These are phyloP conservation scores for Chunga burmeisteri DNA, from an alignment of 2,113 vertebrate species.

Conservation along the genomic window DNA sequence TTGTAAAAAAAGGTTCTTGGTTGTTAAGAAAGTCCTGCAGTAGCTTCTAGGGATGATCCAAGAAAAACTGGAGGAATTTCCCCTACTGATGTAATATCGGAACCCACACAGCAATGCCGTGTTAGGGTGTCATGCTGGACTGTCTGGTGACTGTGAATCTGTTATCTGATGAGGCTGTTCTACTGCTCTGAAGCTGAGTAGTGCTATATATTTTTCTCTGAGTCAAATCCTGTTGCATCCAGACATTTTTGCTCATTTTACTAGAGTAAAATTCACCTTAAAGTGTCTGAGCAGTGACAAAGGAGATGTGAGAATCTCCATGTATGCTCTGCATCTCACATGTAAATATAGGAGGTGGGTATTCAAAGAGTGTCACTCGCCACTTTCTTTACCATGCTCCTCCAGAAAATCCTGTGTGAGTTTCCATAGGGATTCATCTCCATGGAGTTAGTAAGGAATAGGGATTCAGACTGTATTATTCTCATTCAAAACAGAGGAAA, in stretches of 20 bases:
- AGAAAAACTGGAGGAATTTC: background rate
- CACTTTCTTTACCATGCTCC: background rate
- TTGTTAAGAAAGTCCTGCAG: background rate
- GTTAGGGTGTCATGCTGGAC: background rate
- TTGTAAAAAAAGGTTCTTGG: background rate
- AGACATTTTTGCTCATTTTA: background rate
- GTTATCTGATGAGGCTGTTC: background rate
- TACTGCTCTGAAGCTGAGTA: background rate
- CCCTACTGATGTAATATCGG: background rate
- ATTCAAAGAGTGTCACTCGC: background rate
- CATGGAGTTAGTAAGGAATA: background rate
- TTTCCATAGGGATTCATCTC: slow-evolving; percentile 9
- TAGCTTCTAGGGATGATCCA: background rate
- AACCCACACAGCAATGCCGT: background rate
- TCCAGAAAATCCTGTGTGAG: background rate
- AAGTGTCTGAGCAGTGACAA: background rate
- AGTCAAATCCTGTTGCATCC: background rate
- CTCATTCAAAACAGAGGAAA: background rate
- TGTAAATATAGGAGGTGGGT: background rate
- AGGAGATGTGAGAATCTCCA: background rate
- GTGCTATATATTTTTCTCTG: background rate
- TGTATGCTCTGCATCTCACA: background rate
- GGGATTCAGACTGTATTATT: background rate
- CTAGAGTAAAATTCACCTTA: background rate
- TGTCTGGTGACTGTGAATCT: background rate